A percentile compares a stretch with the other conserved stretches of the same genome.
These are phyloP conservation scores for Colossoma macropomum DNA, from an alignment of 2,113 vertebrate species.

Conservation along the genomic window DNA sequence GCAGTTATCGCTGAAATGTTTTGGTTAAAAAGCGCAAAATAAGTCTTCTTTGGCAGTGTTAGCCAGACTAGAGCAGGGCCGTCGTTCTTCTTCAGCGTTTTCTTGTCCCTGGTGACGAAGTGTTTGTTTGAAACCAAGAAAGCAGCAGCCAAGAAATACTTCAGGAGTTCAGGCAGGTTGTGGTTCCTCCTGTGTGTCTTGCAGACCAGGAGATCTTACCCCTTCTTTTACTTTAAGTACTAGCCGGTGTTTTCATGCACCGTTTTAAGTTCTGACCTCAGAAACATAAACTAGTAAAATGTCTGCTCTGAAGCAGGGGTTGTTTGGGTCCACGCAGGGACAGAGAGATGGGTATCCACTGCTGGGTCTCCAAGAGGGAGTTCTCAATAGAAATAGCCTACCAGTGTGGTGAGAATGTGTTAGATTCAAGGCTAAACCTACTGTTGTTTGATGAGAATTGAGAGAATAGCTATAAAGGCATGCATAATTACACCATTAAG, in stretches of 20 bases:
- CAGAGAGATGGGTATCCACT: neutral
- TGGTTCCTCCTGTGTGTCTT: neutral
- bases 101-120: too few relatives aligned
- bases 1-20: too few relatives aligned
- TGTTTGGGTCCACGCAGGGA: neutral
- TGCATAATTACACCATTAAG: too few relatives aligned
- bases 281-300: neutral
- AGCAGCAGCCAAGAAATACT: neutral
- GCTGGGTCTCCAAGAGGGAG: neutral
- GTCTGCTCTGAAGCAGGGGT: neutral
- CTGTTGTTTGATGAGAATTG: neutral
- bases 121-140: too few relatives aligned
- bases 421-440: neutral
- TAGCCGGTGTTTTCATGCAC: neutral
- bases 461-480: neutral
- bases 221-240: neutral
- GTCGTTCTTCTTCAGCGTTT: too few relatives aligned
- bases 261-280: neutral
- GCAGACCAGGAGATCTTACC: neutral
- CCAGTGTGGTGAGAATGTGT: neutral
- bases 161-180: neutral
- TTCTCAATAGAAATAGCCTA: neutral
- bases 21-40: too few relatives aligned
- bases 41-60: too few relatives aligned
- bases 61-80: too few relatives aligned